These are phyloP conservation scores for Falco punctatus DNA, from an alignment of 2,113 vertebrate species.

Conservation along the genomic window DNA sequence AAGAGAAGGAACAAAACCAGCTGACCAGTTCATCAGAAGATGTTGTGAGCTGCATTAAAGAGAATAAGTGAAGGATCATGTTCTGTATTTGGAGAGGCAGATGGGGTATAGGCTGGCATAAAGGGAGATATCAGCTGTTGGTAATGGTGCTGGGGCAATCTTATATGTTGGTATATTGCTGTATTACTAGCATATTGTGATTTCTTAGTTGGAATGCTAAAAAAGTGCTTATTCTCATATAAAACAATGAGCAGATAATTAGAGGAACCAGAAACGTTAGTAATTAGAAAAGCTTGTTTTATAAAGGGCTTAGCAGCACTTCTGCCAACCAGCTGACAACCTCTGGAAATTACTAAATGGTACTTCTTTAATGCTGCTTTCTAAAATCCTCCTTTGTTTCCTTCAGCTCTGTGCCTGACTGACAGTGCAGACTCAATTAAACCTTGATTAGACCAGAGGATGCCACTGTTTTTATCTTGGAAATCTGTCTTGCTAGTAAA, in stretches of 20 bases:
- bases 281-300: slow-evolving; percentile 30
- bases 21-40: background rate
- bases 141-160: background rate
- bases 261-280: background rate
- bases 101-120: background rate
- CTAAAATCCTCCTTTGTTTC: background rate
- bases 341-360: slow-evolving; percentile 24
- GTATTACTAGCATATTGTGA: background rate
- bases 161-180: background rate
- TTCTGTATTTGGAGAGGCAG: background rate
- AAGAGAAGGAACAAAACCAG: background rate
- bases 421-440: slow-evolving; percentile 40
- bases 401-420: background rate
- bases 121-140: background rate
- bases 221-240: background rate
- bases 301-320: background rate
- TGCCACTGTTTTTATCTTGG: background rate
- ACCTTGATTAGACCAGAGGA: background rate
- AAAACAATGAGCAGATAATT: slow-evolving; percentile 42
- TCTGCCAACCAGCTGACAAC: slow-evolving; percentile 29
- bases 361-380: background rate
- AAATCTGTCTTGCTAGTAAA: background rate
- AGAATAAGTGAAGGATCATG: background rate
- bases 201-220: background rate
- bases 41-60: background rate